These are phyloP conservation scores for Callaeas wilsoni DNA, from an alignment of 2,113 vertebrate genomes.

Conservation along the genomic window DNA sequence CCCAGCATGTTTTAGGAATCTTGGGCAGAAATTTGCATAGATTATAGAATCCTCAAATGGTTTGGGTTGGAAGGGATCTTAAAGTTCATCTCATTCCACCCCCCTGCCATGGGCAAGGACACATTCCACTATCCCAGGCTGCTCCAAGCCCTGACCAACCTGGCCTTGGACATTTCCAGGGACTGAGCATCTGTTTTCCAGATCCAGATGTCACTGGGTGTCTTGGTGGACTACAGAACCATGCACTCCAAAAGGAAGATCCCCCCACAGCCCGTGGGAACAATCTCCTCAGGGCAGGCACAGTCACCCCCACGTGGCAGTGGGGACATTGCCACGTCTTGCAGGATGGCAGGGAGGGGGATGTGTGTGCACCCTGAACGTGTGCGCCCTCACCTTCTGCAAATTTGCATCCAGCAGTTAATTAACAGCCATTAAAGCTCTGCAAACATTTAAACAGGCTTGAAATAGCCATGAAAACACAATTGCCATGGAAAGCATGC, in stretches of 20 bases:
- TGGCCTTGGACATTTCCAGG: background rate
- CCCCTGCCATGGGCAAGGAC: background rate
- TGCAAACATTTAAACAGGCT: conserved; percentile 67
- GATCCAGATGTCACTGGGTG: background rate
- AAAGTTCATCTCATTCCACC: background rate
- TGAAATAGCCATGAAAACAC: conserved; percentile 64
- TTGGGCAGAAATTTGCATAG: background rate
- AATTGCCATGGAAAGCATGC: conserved; percentile 46
- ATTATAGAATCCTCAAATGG: background rate
- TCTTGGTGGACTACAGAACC: background rate
- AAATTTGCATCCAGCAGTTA: conserved; percentile 64
- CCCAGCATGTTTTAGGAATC: background rate
- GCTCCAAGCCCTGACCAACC: rapidly evolving
- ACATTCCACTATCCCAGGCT: rapidly evolving
- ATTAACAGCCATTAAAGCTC: conserved; percentile 63
- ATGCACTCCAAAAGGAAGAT: background rate
- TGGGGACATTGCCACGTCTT: background rate
- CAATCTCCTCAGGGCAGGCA: background rate
- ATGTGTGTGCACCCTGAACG: background rate
- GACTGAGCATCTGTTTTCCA: background rate
- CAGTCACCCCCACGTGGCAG: background rate
- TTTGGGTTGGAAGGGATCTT: background rate
- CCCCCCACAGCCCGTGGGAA: background rate
- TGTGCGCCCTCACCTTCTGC: background rate
- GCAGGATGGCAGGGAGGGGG: background rate